Base-by-base conservation (phyloP, 2,797 vertebrate genomes). In the Esox masquinongy region DNA sequence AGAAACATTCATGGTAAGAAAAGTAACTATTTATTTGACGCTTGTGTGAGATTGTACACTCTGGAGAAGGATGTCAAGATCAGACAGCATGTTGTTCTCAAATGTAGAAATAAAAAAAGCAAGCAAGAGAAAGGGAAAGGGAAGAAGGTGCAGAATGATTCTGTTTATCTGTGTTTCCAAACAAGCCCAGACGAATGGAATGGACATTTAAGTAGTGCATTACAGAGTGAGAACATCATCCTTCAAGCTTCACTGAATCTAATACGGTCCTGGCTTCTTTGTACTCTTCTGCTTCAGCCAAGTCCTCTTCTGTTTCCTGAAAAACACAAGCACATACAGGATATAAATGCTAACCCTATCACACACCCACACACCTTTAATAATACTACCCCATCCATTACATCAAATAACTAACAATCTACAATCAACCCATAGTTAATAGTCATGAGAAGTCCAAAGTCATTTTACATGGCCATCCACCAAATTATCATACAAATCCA, bases 161-260 rank as follows among this genome's bases (percentile, higher is more conserved):
- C 47, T 70, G 66, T 76, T 74, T 72, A 77, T 84, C 74, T 53
- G 6, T 29, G 77, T 51, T 71, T 84, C 90, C 75, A 91, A 91
- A 91, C 79, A 56, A 81, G 83, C 84, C 77, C 81, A 77, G 82
- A 85, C 47, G 61, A 87, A 87, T 90, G 93, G 94, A 97, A 96
- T 95, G 94, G 88, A 94, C 90, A 85, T 85, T 90, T 83, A 86
- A 90, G 87, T 76, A 89, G 93, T 76, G 88, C 83, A 90, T 91
- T 91, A 86, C 88, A 82, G 72, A 73, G 76, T 59, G 75, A 87
- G 76, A 81, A 86, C 88, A 84, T 95, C 94, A 98, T 86, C 92
- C 96, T 91, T 97, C 95, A 90, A 98, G 92, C 90, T 97, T 96
- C 90, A 98, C 95, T 19, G 96, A 98, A 79, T 96, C 95, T 91